Evolutionary conservation across 2,888 invertebrate species (phyloP), one percentile per base, ranked within the genome.

Genomic region (Lasioglossum lativentre): DNA sequence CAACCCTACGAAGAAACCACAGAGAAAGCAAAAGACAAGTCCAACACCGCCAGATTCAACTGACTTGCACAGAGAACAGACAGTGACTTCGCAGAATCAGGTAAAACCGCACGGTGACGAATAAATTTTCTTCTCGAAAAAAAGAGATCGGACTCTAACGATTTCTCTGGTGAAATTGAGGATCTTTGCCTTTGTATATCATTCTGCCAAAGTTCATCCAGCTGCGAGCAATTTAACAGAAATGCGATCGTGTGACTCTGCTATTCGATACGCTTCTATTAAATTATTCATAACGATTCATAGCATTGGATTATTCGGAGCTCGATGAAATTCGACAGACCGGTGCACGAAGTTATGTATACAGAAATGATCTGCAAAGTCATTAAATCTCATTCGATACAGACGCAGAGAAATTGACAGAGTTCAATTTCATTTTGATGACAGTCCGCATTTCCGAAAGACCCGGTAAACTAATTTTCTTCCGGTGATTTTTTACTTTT

Each of bases 51-150:
- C 93, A 27, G 93, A 93, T 45, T 90, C 93, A 0, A 94, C 94
- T 6, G 92, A 93, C 88, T 90, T 90, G 30, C 92, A 93, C 63
- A 94, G 92, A 30, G 95, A 95, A 78, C 92, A 95, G 80, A 92
- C 93, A 4, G 93, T 94, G n/a, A 95, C 95, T 19, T 93, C 94
- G 34, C 88, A 93, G 74, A 93, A 94, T 85, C 94, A 94, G 95
- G 95, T 95, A 92, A 77, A 40, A n/a, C 27, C 30, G 19, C 42
- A 0, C 40, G 38, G 56, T 4, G 27, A 47, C 16, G n/a, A 14
- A 63, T 30, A 63, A 63, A 30, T 63, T 1, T 16, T 30, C 6
- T 16, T 63, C 63, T 63, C 63, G 30, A 14, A 16, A 16, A 63
- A 16, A 30, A 30, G 30, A 14, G 14, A 59, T 59, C 59, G 14